Evolutionary conservation across 2,888 invertebrate genomes (phyloP).

Genomic region (Tubulanus polymorphus): DNA sequence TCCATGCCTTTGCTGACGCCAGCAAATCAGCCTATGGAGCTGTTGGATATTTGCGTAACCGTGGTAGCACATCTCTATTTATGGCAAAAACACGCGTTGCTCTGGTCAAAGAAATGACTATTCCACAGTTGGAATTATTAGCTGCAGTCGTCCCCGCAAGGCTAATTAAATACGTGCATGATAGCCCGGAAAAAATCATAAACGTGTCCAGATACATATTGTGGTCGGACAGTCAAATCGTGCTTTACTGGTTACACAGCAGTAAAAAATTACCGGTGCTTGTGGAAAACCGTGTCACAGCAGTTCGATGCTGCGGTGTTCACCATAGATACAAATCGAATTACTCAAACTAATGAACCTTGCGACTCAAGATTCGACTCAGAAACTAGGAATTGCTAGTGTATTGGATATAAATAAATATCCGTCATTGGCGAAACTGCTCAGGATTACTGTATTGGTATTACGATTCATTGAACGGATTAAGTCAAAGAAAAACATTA

Average conservation of each 20-base stretch:
- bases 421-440: background rate
- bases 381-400: too few species aligned
- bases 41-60: background rate
- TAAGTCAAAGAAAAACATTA: too few species aligned
- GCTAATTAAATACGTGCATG: background rate
- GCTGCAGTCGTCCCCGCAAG: conserved; percentile 7
- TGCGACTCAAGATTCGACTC: too few species aligned
- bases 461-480: background rate
- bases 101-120: conserved; percentile 14
- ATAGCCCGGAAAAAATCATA: conserved; percentile 3
- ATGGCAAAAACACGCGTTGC: conserved; percentile 17
- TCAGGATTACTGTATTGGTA: background rate
- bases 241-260: conserved; percentile 10
- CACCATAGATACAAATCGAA: background rate
- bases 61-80: background rate
- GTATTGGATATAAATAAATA: too few species aligned
- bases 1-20: too few species aligned
- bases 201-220: conserved; percentile 2
- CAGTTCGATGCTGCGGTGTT: background rate
- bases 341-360: too few species aligned
- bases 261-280: background rate
- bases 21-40: too few species aligned
- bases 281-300: background rate
- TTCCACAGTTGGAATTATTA: conserved; percentile 17
- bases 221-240: conserved; percentile 13